Evolutionary conservation across 2,888 invertebrate genomes (phyloP), one percentile per base, ranked within the genome.

Genomic region (Drosophila maculinotata): DNA sequence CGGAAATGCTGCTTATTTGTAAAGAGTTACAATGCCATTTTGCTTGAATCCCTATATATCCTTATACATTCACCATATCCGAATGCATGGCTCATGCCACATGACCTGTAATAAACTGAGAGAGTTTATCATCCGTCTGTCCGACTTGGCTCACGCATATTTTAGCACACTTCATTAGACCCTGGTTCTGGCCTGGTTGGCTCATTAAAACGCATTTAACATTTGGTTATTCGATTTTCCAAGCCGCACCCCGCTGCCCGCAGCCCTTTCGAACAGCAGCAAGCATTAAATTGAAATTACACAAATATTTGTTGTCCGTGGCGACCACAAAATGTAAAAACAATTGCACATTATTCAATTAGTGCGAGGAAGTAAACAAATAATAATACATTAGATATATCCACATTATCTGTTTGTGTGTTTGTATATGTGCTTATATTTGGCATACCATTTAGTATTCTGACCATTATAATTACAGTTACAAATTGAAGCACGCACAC

Each of bases 1-100:
- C 65, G 69, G 65, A 79, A 86, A 83, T 66, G 80, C 87, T 86
- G 83, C 80, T 86, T 80, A 83, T 86, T 86, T 83, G 83, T 77
- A 74, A 71, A 68, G 84, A 76, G 74, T 76, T 76, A 67, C 76
- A 76, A 57, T 68, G 59, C 59, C 76, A 53, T 54, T 69, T 63
- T 41, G 62, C 57, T 23, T 14, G 30, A 42, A 63, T 66, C 23
- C 33, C 54, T 10, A 23, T 26, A 4, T 36, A 4, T 8, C 1
- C 12, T 10, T 15, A 14, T 10, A 10, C 12, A 25, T 25, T 1
- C 33, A 20, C 1, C 28, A 51, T 35, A 62, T 58, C 14, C 39
- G 44, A 57, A 64, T 76, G 62, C 56, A 45, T 14, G 41, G 33
- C 41, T 48, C 39, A 41, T 54, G 33, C 45, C 49, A 57, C 48